Percentiles rank a stretch among this genome's conserved stretches.
phyloP scores from a whole-genome alignment of 2,113 vertebrate genomes.

The Pachypanchax playfairii region DNA sequence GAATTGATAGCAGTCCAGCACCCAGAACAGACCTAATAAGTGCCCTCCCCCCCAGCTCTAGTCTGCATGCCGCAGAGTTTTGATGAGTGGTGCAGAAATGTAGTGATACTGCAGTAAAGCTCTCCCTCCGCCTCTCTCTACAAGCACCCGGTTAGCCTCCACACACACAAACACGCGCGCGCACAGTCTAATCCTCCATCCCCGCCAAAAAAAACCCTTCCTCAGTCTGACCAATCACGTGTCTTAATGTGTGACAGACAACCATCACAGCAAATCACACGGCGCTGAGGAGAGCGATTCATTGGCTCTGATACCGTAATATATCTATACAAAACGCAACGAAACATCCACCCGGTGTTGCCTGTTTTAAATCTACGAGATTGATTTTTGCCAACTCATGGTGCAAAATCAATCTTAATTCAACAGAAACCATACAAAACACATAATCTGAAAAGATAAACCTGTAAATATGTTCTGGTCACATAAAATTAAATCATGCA shows the following conservation, averaged over 20 bases:
- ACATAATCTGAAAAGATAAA: too few species aligned
- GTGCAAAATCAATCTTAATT: not conserved
- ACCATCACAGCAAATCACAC: constrained; percentile 4
- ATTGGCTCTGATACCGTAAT: not conserved
- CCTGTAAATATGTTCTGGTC: not conserved
- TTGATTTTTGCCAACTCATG: not conserved
- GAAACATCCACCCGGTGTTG: constrained; percentile 4
- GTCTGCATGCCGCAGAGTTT: constrained; percentile 79
- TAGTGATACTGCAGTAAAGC: constrained; percentile 82
- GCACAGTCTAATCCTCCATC: constrained; percentile 7
- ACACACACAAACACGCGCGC: not conserved
- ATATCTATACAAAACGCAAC: constrained; percentile 16
- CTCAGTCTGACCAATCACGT: constrained; percentile 41
- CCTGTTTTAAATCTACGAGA: not conserved
- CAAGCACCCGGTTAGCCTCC: not conserved
- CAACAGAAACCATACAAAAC: not conserved
- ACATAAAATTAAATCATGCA: not conserved
- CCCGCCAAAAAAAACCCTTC: not conserved
- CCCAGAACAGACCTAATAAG: constrained; percentile 46
- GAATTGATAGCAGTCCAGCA: constrained; percentile 31
- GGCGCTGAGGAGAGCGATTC: too few species aligned
- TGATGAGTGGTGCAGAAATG: constrained; percentile 77
- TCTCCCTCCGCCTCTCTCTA: constrained; percentile 58
- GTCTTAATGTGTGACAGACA: constrained; percentile 21
- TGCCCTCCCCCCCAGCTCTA: constrained; percentile 69